These are phyloP conservation scores for Eledone cirrhosa DNA, from an alignment of 2,888 invertebrate species.

Conservation along the genomic window DNA sequence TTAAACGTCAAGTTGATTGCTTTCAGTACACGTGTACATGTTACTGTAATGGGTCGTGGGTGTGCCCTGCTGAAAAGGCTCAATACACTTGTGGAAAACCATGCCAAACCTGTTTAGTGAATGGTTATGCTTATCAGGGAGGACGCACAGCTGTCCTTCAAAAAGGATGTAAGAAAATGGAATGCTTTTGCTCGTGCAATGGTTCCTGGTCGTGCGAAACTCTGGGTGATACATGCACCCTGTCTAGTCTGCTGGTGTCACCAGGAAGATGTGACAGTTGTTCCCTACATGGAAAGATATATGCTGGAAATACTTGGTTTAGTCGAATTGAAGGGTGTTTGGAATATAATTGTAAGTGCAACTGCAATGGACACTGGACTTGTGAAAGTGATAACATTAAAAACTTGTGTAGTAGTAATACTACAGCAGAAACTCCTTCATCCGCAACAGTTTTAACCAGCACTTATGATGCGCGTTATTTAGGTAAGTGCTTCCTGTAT, in stretches of 20 bases:
- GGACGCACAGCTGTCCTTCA: background rate
- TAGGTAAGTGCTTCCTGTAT: too few relatives aligned
- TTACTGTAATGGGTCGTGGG: constrained; percentile 21
- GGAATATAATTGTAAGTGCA: constrained; percentile 3
- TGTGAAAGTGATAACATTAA: constrained; percentile 32
- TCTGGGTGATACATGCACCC: background rate
- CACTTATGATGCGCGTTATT: too few relatives aligned
- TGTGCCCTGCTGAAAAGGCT: constrained; percentile 34
- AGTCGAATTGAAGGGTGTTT: background rate
- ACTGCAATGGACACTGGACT: constrained; percentile 30
- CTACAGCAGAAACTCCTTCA: background rate
- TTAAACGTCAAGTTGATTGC: constrained; percentile 8
- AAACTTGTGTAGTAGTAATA: constrained; percentile 7
- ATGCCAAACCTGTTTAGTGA: background rate
- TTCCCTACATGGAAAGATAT: background rate
- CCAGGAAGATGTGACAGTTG: background rate
- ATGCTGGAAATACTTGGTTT: background rate
- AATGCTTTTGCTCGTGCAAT: constrained; percentile 9
- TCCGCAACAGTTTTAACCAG: background rate
- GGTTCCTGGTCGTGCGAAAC: constrained; percentile 9
- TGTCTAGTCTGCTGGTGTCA: background rate
- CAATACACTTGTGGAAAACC: background rate
- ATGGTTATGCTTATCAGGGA: background rate
- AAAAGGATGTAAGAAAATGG: background rate
- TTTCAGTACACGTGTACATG: constrained; percentile 17